These are phyloP conservation scores for Tetragonula clypearis DNA, from an alignment of 1,140 invertebrate species.

Conservation along the genomic window DNA sequence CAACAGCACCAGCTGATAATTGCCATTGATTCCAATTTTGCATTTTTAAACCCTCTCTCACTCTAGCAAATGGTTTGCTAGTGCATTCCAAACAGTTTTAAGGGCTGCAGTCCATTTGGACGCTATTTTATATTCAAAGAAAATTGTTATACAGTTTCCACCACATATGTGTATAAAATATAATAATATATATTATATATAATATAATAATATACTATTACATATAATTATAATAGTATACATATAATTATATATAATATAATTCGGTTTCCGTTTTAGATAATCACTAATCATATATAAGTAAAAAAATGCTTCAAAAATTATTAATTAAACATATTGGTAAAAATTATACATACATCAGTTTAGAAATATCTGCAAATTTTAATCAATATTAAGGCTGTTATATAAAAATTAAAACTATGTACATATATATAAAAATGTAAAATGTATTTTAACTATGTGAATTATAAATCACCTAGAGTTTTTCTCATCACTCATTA, in stretches of 20 bases:
- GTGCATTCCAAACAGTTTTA: conserved; percentile 72
- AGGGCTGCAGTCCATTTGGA: conserved; percentile 73
- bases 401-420: neutral
- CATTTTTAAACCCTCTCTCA: conserved; percentile 73
- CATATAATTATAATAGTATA: no score
- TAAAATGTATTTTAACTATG: neutral
- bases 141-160: conserved; percentile 66
- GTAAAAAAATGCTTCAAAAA: neutral
- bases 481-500: neutral
- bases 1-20: conserved; percentile 75
- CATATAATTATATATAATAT: no score
- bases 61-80: conserved; percentile 64
- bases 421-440: neutral
- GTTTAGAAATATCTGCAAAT: neutral
- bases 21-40: conserved; percentile 82
- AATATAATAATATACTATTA: no score
- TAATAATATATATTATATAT: neutral
- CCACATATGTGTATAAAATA: conserved; percentile 17
- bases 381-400: neutral
- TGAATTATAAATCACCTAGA: neutral
- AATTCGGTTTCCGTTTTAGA: neutral
- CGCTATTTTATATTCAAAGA: conserved; percentile 76
- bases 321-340: neutral
- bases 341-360: conserved; percentile 8
- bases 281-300: conserved; percentile 17